Base-by-base conservation (phyloP, 1,140 invertebrate species). In the Parasteatoda tepidariorum region DNA sequence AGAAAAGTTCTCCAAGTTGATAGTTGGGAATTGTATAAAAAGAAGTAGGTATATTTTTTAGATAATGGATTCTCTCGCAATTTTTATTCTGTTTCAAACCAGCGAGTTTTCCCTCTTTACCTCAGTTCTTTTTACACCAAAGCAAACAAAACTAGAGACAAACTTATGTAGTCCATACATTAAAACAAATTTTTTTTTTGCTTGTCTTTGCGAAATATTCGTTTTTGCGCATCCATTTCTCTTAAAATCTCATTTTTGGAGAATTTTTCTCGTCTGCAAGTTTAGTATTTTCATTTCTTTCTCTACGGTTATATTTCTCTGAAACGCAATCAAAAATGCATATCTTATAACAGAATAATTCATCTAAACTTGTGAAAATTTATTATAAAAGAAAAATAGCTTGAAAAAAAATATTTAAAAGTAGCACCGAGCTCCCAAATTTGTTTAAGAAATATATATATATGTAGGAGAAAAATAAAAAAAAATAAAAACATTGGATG, bases 101-200 rank as follows among this genome's bases (percentile, higher is more conserved):
- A 24, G 30, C 38, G 41, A 33, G 24, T 38, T 13, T 38, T 68
- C 6, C 22, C 41, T 68, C 38, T 64, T 68, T 68, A 18, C 22
- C 38, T 33, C 1, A 68, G 26, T 34, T 48, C 34, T 38, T 68
- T 68, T 26, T 48, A 68, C 38, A 33, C 41, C 34, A 4, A 13
- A 18, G 38, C 38, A 48, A 68, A 68, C 34, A 38, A 38, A 38
- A 68, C 66, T 68, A 33, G 13, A 13, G 34, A 34, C 38, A 26
- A 68, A 26, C 24, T 68, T 48, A 68, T 11, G 66, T 22, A 68
- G 22, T 68, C 24, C 66, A 68, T 68, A 68, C 38, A 38, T 41
- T 48, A 68, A 31, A 11, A 68, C 34, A 48, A 48, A 13, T n/a
- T n/a, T 64, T 38, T 59, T 59, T 59, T n/a, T 48, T 11, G 9